Conservation (phyloP, 2,797 vertebrate species). For the Rhadinocentrus ornatus region DNA sequence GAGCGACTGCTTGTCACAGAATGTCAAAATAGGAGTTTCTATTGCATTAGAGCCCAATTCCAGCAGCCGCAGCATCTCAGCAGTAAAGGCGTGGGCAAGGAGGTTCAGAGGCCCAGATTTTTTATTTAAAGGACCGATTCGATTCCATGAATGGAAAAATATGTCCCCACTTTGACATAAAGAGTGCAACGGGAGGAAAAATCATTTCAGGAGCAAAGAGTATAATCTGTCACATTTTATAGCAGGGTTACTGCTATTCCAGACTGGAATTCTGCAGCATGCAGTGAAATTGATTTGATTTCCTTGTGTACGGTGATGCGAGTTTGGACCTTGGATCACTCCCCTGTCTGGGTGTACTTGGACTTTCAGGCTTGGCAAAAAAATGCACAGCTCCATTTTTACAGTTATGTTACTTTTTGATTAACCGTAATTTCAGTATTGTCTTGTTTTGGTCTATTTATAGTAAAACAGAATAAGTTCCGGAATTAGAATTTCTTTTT, state of each 20-base stretch:
- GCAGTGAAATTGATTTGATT: conserved; percentile 74
- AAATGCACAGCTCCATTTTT: conserved; percentile 32
- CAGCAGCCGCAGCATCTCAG: conserved; percentile 30
- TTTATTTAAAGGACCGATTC: conserved; percentile 36
- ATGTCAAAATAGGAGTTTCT: conserved; percentile 52
- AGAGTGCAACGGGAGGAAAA: conserved; percentile 64
- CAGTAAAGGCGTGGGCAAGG: conserved; percentile 15
- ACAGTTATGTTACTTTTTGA: conserved; percentile 29
- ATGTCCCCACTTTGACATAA: conserved; percentile 58
- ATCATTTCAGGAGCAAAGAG: conserved; percentile 66
- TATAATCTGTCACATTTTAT: conserved; percentile 77
- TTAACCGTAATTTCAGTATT: conserved; percentile 23
- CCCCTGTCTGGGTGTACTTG: conserved; percentile 40
- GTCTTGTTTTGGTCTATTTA: conserved; percentile 21
- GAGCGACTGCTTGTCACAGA: conserved; percentile 40
- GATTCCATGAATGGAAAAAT: conserved; percentile 71
- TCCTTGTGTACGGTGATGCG: conserved; percentile 52
- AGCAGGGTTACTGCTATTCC: conserved; percentile 64
- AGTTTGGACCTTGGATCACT: conserved; percentile 47
- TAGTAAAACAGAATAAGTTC: background rate
- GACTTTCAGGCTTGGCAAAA: conserved; percentile 52
- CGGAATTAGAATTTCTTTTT: background rate
- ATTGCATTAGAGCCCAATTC: conserved; percentile 28
- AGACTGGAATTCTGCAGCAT: conserved; percentile 72
- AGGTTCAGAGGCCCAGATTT: conserved; percentile 40